Percentiles rank a stretch among this genome's conserved stretches.
Evolutionary conservation across 2,797 vertebrate species (phyloP).

Genomic region (Aselliscus stoliczkanus): DNA sequence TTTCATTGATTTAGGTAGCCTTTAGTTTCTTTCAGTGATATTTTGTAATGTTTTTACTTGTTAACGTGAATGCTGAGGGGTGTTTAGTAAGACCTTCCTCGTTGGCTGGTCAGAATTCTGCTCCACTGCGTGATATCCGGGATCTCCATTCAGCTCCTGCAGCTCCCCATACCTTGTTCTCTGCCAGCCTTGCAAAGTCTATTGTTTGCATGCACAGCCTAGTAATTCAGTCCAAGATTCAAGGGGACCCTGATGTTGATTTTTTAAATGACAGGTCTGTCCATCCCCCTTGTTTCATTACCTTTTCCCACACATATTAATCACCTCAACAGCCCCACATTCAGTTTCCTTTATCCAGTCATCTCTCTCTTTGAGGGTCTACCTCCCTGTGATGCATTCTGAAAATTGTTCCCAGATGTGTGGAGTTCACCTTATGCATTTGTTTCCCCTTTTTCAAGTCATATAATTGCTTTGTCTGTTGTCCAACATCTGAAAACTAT

Average conservation of each 20-base stretch:
- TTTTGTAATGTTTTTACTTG: neutral
- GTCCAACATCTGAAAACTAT: neutral
- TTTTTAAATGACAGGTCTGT: neutral
- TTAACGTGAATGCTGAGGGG: neutral
- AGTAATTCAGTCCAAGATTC: neutral
- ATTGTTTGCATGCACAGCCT: neutral
- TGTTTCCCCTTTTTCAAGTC: neutral
- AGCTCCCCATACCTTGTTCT: neutral
- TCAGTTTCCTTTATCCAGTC: neutral
- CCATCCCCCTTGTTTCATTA: neutral
- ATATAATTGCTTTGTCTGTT: neutral
- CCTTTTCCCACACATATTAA: neutral
- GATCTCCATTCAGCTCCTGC: neutral
- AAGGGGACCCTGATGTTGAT: neutral
- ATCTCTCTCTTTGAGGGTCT: neutral
- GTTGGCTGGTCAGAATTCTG: neutral
- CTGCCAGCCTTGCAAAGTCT: neutral
- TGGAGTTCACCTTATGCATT: neutral
- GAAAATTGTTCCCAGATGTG: neutral
- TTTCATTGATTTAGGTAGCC: neutral
- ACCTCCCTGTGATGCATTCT: neutral
- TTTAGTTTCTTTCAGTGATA: neutral
- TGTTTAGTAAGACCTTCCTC: neutral
- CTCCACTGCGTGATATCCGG: neutral
- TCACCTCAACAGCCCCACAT: neutral